Conservation (phyloP, 2,113 vertebrate species). For the Hippocampus zosterae region DNA sequence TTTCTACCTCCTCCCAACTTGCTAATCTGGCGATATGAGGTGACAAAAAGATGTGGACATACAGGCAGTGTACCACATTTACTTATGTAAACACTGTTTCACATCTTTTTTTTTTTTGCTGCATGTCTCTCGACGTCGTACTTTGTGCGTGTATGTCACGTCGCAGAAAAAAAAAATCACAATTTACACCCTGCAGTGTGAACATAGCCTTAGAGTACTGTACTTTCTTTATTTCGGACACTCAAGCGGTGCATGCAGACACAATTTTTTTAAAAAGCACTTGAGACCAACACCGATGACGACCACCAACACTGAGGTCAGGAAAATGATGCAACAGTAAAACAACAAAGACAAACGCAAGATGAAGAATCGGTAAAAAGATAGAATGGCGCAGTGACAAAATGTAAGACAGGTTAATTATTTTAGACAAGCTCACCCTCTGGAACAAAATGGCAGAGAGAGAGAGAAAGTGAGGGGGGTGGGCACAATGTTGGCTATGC, state of each 20-base stretch:
- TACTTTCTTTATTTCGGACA: slow-evolving; percentile 8
- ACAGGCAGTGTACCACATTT: no score
- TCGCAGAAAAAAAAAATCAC: no score
- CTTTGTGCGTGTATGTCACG: no score
- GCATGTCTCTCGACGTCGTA: no score
- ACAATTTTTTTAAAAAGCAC: not conserved
- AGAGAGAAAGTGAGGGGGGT: slow-evolving; percentile 39
- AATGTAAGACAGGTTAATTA: slow-evolving; percentile 3
- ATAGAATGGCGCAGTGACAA: slow-evolving; percentile 36
- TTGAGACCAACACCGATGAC: slow-evolving; percentile 1
- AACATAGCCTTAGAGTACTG: no score
- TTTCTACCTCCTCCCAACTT: no score
- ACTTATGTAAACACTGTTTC: no score
- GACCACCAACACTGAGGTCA: not conserved
- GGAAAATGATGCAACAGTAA: not conserved
- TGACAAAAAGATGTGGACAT: no score
- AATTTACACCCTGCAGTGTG: no score
- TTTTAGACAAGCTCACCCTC: slow-evolving; percentile 70
- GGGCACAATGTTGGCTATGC: slow-evolving; percentile 65
- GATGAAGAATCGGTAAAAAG: slow-evolving; percentile 10
- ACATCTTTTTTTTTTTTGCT: no score
- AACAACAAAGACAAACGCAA: slow-evolving; percentile 21
- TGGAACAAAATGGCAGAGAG: slow-evolving; percentile 69
- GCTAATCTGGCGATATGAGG: no score
- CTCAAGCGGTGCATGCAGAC: slow-evolving; percentile 17